Evolutionary conservation across 2,888 invertebrate species (phyloP), one percentile per base, ranked within the genome.

Genomic region (Ceramica pisi): DNA sequence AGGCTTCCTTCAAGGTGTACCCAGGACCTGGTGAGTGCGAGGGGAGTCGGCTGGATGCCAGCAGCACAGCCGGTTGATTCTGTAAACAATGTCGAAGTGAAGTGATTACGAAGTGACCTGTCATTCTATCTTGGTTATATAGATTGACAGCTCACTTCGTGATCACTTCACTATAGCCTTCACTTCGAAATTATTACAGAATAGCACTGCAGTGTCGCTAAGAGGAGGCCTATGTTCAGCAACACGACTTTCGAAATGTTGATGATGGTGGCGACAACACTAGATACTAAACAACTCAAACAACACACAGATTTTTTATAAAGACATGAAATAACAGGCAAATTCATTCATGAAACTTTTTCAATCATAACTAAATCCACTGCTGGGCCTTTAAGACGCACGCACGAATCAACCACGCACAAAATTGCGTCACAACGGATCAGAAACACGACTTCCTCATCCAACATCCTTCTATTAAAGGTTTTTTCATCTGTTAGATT

Each of bases 331-430:
- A 31, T 16, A 74, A 55, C 55, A 67, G 75, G 73, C 55, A 75
- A 74, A 61, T 75, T 75, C 74, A 74, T 74, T 75, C 50, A 55
- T 1, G 35, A 55, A 75, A 21, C 16, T 50, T 23, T 63, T 57
- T 60, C 67, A 75, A 67, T 74, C 44, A 8, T 31, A n/a, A 46
- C 14, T 41, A 61, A n/a, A n/a, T 31, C 10, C 16, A 48, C 41
- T 10, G 41, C 21, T 31, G 73, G 26, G 46, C 23, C n/a, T 57
- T 59, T 53, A 53, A 44, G 26, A 51, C 21, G 8, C 14, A 61
- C 70, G 55, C 46, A 50, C 51, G 41, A 23, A 59, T 50, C 16
- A 23, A 51, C 53, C 23, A 46, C 50, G 60, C 65, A 55, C 16
- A 55, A 7, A 26, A 23, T 79, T 68, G 53, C 78, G 79, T 74